Conservation (phyloP, 2,888 invertebrate genomes). For the Microctonus hyperodae region DNA sequence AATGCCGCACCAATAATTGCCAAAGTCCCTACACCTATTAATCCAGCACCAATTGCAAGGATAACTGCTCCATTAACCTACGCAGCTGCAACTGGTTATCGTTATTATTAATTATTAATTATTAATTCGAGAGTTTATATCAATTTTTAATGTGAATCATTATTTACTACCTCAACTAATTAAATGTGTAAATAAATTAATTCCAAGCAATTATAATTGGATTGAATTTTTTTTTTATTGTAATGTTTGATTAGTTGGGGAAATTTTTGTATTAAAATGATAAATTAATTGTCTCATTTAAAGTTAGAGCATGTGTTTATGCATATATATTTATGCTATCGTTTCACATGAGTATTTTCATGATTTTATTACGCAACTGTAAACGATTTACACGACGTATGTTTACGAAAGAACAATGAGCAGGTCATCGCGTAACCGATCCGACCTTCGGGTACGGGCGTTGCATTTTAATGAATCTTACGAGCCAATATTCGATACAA, state of each 20-base stretch:
- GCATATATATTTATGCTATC: neutral
- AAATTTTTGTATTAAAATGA: too few species aligned
- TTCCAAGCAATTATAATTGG: neutral
- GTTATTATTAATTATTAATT: constrained; percentile 26
- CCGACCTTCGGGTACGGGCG: constrained; percentile 45
- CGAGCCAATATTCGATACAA: neutral
- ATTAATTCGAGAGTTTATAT: constrained; percentile 1
- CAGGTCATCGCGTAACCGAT: constrained; percentile 37
- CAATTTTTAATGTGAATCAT: neutral
- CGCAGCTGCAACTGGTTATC: constrained; percentile 40
- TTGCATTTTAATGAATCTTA: constrained; percentile 37
- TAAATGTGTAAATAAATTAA: neutral
- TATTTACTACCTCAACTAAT: neutral
- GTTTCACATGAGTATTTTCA: neutral
- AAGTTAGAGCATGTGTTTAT: neutral
- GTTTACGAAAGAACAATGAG: constrained; percentile 42
- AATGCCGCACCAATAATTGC: constrained; percentile 27
- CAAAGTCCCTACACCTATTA: constrained; percentile 31
- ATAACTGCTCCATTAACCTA: constrained; percentile 41
- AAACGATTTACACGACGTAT: constrained; percentile 17
- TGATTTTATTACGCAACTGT: constrained; percentile 14
- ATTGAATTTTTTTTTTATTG: neutral
- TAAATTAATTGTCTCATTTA: neutral
- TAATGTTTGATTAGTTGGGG: too few species aligned
- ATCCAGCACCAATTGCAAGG: constrained; percentile 45